Conservation (phyloP, 2,113 vertebrate genomes). For the Hydrochoerus hydrochaeris region DNA sequence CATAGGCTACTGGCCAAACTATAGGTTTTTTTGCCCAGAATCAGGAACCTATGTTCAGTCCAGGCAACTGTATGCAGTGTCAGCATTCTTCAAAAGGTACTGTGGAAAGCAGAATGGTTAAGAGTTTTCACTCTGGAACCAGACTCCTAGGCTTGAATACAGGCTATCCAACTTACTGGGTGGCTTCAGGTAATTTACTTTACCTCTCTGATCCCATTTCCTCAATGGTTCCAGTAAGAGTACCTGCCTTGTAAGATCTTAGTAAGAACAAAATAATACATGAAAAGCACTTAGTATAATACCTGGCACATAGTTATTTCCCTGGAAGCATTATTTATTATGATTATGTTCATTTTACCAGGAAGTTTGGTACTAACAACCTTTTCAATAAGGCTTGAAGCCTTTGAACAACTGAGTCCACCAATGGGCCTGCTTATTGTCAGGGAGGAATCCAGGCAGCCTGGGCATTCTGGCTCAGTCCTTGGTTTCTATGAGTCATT, state of each 20-base stretch:
- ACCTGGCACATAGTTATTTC: not conserved
- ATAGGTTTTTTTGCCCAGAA: not conserved
- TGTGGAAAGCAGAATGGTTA: constrained; percentile 9
- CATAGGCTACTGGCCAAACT: constrained; percentile 3
- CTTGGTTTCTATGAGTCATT: constrained; percentile 71
- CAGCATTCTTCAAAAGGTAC: constrained; percentile 32
- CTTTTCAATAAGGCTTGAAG: constrained; percentile 16
- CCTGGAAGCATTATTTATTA: not conserved
- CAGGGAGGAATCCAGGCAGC: constrained; percentile 64
- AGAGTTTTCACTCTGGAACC: not conserved
- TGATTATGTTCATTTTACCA: constrained; percentile 14
- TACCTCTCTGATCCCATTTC: constrained; percentile 17
- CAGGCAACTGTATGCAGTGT: not conserved
- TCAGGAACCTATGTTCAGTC: not conserved
- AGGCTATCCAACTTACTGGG: not conserved
- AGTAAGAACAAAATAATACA: constrained; percentile 44
- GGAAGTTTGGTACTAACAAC: not conserved
- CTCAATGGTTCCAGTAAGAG: not conserved
- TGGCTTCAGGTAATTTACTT: constrained; percentile 38
- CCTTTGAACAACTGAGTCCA: constrained; percentile 21
- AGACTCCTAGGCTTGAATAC: constrained; percentile 27
- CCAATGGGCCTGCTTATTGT: constrained; percentile 46
- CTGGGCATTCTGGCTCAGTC: constrained; percentile 16
- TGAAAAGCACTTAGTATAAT: not conserved
- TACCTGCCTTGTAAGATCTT: constrained; percentile 25